These are phyloP conservation scores for Agrotis puta DNA, from an alignment of 2,888 invertebrate genomes.

Conservation along the genomic window DNA sequence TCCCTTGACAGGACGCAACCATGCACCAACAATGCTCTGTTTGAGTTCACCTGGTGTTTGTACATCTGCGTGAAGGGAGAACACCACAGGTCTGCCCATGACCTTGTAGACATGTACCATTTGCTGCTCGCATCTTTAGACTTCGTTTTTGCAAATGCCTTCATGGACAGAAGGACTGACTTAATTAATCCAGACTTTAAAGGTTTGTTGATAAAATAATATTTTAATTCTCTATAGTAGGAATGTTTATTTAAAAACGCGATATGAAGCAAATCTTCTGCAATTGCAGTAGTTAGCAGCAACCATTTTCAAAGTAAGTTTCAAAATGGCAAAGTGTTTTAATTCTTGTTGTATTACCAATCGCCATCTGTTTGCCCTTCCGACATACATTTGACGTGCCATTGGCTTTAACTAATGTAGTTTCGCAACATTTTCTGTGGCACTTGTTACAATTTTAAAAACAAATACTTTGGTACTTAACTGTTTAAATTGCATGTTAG, in stretches of 20 bases:
- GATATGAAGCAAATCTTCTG: no score
- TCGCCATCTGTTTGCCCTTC: no score
- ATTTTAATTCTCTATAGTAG: not conserved
- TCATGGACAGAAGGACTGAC: slow-evolving; percentile 95
- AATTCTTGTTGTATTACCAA: no score
- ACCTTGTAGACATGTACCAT: slow-evolving; percentile 98
- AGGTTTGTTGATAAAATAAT: slow-evolving; percentile 80
- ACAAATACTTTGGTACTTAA: not conserved
- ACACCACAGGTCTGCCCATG: slow-evolving; percentile 96
- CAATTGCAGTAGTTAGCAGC: no score
- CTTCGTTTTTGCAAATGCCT: slow-evolving; percentile 96
- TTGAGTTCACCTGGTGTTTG: slow-evolving; percentile 98
- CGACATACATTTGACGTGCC: no score
- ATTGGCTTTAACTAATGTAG: no score
- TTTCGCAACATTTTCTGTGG: no score
- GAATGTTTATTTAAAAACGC: not conserved
- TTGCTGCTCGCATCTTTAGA: slow-evolving; percentile 97
- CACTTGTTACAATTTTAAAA: no score
- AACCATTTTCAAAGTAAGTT: no score
- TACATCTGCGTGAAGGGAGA: slow-evolving; percentile 97
- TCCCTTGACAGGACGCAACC: slow-evolving; percentile 91
- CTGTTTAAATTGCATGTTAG: not conserved
- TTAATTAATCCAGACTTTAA: slow-evolving; percentile 96
- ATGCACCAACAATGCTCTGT: slow-evolving; percentile 95
- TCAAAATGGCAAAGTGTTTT: no score